These are phyloP conservation scores for Gryllus bimaculatus DNA, from an alignment of 1,140 invertebrate genomes.

Conservation along the genomic window DNA sequence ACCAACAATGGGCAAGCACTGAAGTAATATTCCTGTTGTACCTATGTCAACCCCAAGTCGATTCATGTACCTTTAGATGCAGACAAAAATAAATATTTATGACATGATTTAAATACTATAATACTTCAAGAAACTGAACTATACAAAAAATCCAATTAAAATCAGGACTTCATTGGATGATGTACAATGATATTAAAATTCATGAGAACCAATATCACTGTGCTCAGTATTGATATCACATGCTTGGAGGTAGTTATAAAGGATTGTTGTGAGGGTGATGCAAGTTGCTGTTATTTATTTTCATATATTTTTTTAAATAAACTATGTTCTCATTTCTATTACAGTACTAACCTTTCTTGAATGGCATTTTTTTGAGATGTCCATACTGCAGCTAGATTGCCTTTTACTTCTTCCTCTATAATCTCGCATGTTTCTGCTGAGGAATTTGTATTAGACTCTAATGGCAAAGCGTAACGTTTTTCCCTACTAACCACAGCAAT, in stretches of 20 bases:
- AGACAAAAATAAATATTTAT: slow-evolving; percentile 14
- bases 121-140: background rate
- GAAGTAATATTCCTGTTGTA: slow-evolving; percentile 57
- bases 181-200: too few relatives aligned
- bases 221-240: too few relatives aligned
- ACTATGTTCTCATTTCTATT: too few relatives aligned
- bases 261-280: too few relatives aligned
- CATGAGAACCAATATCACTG: too few relatives aligned
- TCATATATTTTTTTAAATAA: too few relatives aligned
- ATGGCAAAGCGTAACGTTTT: background rate
- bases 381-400: slow-evolving; percentile 38
- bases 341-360: slow-evolving; percentile 17
- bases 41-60: slow-evolving; percentile 59
- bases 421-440: slow-evolving; percentile 29
- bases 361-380: slow-evolving; percentile 35
- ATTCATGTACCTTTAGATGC: slow-evolving; percentile 31
- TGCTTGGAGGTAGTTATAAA: too few relatives aligned
- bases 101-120: background rate
- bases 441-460: background rate
- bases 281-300: too few relatives aligned
- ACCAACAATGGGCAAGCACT: slow-evolving; percentile 61
- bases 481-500: background rate
- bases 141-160: too few relatives aligned
- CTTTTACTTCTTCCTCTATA: slow-evolving; percentile 32
- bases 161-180: too few relatives aligned